These are phyloP conservation scores for Orcinus orca DNA, from an alignment of 2,113 vertebrate species.

Conservation along the genomic window DNA sequence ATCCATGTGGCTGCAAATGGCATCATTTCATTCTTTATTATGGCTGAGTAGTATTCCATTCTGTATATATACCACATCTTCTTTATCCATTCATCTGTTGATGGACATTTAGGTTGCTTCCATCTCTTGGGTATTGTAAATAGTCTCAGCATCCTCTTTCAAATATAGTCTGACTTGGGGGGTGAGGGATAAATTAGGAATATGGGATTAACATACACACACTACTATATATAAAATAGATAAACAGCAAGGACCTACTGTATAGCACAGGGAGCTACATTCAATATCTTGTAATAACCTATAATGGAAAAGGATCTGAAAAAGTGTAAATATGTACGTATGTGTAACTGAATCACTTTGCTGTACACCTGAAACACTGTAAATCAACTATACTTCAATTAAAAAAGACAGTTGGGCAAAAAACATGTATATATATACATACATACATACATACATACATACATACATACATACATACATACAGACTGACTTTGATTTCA, in stretches of 20 bases:
- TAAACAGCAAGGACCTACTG: not conserved
- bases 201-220: not conserved
- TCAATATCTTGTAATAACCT: not conserved
- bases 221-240: not conserved
- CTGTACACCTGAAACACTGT: not conserved
- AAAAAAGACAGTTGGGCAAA: not conserved
- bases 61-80: not conserved
- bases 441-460: not conserved
- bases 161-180: not conserved
- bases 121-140: not conserved
- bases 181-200: not conserved
- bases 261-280: not conserved
- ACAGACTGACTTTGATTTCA: not conserved
- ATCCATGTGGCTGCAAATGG: not conserved
- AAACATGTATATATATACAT: not conserved
- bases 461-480: not conserved
- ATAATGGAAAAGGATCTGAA: not conserved
- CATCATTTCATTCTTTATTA: not conserved
- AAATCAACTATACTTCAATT: not conserved
- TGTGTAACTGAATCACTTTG: not conserved
- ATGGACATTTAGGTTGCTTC: not conserved
- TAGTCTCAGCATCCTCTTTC: not conserved
- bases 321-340: not conserved
- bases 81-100: not conserved
- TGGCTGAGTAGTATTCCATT: not conserved